Evolutionary conservation across 2,113 vertebrate genomes (phyloP), one percentile per base, ranked within the genome.

Genomic region (Chaetura pelagica): DNA sequence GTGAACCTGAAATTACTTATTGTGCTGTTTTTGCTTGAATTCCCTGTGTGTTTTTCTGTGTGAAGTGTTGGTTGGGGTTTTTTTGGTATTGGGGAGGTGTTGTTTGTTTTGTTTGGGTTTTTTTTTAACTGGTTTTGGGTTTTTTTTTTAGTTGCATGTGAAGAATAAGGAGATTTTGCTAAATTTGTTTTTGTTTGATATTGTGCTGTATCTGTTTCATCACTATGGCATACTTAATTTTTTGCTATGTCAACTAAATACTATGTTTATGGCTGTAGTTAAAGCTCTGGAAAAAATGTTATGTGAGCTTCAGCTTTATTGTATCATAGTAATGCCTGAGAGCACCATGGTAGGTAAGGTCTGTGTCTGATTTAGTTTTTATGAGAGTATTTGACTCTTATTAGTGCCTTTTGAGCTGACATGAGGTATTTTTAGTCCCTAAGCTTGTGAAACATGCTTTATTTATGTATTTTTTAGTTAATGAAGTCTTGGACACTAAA

Each of bases 1-100:
- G 98, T 98, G 96, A 95, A 94, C 87, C 76, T 95, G 89, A 90
- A 87, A 89, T 97, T 95, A 81, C 46, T 79, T 88, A 73, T 30
- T 96, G 51, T 95, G 80, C 83, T 69, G 27, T 11, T 82, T 88
- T 83, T 96, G 93, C 81, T 67, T 96, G 89, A 89, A 93, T 87
- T 76, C 84, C 66, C 6, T 29, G 86, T 84, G 83, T 95, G 79
- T 76, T 90, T 96, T 85, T 87, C 49, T 90, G 90, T 96, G 68
- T 87, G 59, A 83, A 87, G 89, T 95, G 87, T 71, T 96, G 17
- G 30, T 26, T 26, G 61, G 30, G 26, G 23, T 55, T 24, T n/a
- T 49, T 40, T 42, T 38, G 16, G 22, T 46, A 19, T 46, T 46
- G 46, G 40, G 40, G 40, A 38, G 49, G 29, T 20, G 21, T 24